Percentiles rank a stretch among this genome's conserved stretches.
These are phyloP conservation scores for Heliconius ismenius DNA, from an alignment of 2,888 invertebrate genomes.

Conservation along the genomic window DNA sequence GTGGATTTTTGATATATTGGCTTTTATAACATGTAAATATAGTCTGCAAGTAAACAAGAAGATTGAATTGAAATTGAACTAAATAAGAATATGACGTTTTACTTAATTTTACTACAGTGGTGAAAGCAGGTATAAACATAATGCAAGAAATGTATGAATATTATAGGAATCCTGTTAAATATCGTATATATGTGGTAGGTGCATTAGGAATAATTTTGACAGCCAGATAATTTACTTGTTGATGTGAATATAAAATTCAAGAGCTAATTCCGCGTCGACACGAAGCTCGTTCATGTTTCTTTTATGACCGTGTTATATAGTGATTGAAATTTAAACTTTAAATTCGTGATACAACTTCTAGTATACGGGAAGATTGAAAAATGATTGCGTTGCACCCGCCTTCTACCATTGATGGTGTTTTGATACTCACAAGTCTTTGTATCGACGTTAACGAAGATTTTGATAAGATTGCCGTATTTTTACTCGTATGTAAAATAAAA, in stretches of 20 bases:
- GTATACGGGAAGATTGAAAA: slow-evolving; percentile 36
- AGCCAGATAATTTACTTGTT: slow-evolving; percentile 26
- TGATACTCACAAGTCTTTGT: slow-evolving; percentile 24
- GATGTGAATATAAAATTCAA: slow-evolving; percentile 34
- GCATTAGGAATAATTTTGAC: not conserved
- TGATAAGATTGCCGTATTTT: not conserved
- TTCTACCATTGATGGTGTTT: slow-evolving; percentile 32
- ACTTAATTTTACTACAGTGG: no score
- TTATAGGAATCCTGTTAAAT: no score
- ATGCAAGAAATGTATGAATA: no score
- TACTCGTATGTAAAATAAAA: not conserved
- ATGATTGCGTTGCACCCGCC: slow-evolving; percentile 39
- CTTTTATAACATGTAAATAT: not conserved
- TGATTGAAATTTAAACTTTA: slow-evolving; percentile 41
- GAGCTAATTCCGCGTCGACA: slow-evolving; percentile 28
- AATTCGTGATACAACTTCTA: slow-evolving; percentile 29
- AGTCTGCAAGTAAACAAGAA: not conserved
- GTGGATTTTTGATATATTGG: not conserved
- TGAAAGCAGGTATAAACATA: no score
- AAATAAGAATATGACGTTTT: no score
- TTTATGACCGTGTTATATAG: slow-evolving; percentile 34
- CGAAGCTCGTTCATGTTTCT: slow-evolving; percentile 36
- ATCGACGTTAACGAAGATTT: not conserved
- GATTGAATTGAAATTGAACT: not conserved
- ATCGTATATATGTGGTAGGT: not conserved